A percentile compares a stretch with the other conserved stretches of the same genome.
These are phyloP conservation scores for Metalampra italica DNA, from an alignment of 2,888 invertebrate genomes.

Conservation along the genomic window DNA sequence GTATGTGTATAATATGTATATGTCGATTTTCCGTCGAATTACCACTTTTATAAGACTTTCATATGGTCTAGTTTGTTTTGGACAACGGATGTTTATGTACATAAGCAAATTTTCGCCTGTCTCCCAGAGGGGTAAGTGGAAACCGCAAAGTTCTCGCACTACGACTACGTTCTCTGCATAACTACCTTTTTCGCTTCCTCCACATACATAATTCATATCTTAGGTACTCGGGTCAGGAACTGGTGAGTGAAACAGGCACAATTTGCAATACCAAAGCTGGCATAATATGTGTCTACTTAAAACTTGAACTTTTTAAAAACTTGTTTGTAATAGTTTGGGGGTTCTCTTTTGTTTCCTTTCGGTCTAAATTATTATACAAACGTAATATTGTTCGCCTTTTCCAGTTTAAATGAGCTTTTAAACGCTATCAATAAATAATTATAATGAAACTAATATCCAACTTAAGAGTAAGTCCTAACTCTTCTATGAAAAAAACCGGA, in stretches of 20 bases:
- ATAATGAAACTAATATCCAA: too few relatives aligned
- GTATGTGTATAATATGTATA: too few relatives aligned
- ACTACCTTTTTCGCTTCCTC: conserved; percentile 7
- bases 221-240: conserved; percentile 2
- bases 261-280: conserved; percentile 3
- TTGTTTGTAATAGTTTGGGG: not conserved
- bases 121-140: conserved; percentile 1
- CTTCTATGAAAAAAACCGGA: too few relatives aligned
- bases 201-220: conserved; percentile 11
- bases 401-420: too few relatives aligned
- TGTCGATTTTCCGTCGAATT: not conserved
- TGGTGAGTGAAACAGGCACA: conserved; percentile 6
- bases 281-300: conserved; percentile 1
- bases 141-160: conserved; percentile 3
- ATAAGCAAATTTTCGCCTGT: not conserved
- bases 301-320: not conserved
- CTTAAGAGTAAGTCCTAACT: too few relatives aligned
- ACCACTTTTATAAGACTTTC: too few relatives aligned
- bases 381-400: too few relatives aligned
- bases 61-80: not conserved
- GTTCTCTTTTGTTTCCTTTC: not conserved
- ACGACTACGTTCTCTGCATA: conserved; percentile 4
- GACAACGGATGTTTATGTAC: not conserved
- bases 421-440: too few relatives aligned
- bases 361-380: too few relatives aligned